Evolutionary conservation across 2,113 vertebrate genomes (phyloP).

Genomic region (Chauna torquata): DNA sequence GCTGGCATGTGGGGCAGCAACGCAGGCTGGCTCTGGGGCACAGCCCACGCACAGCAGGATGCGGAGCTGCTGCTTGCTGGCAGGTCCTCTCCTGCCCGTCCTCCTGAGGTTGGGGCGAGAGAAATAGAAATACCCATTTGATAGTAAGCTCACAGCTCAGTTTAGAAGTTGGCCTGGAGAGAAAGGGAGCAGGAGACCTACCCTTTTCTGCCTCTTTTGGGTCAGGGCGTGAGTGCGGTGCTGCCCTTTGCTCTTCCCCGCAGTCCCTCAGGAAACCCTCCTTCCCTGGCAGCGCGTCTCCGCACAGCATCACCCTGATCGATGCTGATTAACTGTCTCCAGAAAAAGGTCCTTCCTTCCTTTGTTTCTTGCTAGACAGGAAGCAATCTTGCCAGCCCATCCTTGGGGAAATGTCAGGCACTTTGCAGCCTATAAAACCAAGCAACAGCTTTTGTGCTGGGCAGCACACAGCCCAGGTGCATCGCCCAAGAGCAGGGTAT

Average conservation of each 20-base stretch:
- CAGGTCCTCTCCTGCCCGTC: background rate
- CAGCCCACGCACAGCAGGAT: background rate
- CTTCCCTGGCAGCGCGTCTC: background rate
- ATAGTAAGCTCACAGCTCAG: background rate
- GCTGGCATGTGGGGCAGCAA: accelerated
- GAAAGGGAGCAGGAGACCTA: background rate
- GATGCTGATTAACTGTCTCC: background rate
- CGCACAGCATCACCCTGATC: background rate
- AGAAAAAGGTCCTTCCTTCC: background rate
- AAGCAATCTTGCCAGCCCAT: background rate
- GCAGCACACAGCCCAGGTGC: background rate
- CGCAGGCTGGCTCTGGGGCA: background rate
- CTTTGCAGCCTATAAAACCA: background rate
- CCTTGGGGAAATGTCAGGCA: background rate
- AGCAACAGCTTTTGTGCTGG: background rate
- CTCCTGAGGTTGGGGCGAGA: background rate
- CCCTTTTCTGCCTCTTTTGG: background rate
- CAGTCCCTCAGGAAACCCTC: background rate
- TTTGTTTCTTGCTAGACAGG: conserved; percentile 24
- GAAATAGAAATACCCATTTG: background rate
- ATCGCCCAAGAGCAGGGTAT: background rate
- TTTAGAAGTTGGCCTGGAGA: background rate
- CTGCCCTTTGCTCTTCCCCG: background rate
- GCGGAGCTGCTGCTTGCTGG: background rate
- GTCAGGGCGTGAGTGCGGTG: background rate